Evolutionary conservation across 2,888 invertebrate species (phyloP).

Genomic region (Xestobium rufovillosum): DNA sequence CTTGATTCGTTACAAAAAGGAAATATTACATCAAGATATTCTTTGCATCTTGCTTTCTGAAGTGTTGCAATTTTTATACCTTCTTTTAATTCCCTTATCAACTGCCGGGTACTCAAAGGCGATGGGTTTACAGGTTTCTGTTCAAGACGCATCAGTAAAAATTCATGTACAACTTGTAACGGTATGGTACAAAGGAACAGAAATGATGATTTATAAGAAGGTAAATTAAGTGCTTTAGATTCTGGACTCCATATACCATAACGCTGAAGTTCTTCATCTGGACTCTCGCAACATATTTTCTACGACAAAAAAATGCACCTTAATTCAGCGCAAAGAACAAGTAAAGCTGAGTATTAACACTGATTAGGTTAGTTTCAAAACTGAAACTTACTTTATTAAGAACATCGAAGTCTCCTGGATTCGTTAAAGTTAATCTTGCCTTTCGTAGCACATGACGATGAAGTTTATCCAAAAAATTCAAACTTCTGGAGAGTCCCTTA

Average conservation of each 20-base stretch:
- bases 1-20: constrained; percentile 44
- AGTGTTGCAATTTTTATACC: constrained; percentile 76
- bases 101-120: constrained; percentile 77
- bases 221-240: constrained; percentile 67
- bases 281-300: constrained; percentile 29
- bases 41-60: constrained; percentile 69
- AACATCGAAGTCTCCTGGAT: constrained; percentile 40
- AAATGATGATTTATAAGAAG: constrained; percentile 78
- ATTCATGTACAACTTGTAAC: constrained; percentile 88
- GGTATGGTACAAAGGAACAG: constrained; percentile 79
- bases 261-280: constrained; percentile 49
- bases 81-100: constrained; percentile 72
- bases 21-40: constrained; percentile 55
- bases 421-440: constrained; percentile 62
- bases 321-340: too few relatives aligned
- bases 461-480: constrained; percentile 69
- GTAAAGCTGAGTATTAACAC: constrained; percentile 1
- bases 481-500: constrained; percentile 73
- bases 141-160: constrained; percentile 76
- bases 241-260: constrained; percentile 75
- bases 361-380: constrained; percentile 3
- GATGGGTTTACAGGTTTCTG: constrained; percentile 77
- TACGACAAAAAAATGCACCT: too few relatives aligned
- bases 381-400: not conserved
- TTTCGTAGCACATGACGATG: constrained; percentile 62